phyloP scores from a whole-genome alignment of 2,888 invertebrate genomes.

The Seira ritae region DNA sequence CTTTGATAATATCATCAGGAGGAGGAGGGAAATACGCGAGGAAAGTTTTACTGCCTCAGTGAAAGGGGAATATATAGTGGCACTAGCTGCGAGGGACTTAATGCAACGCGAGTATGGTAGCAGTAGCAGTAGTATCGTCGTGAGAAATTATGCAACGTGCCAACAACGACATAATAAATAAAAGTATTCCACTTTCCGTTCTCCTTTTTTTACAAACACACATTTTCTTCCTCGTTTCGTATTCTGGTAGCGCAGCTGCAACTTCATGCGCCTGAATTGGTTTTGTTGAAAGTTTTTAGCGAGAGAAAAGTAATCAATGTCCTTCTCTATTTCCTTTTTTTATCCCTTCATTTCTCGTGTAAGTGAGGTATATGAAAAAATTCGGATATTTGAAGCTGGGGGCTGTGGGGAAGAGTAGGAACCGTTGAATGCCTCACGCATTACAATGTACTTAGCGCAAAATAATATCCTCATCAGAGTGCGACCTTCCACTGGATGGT shows the following conservation, averaged over 20 bases:
- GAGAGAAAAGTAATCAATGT: neutral
- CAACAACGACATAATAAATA: slow-evolving; percentile 42
- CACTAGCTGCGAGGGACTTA: slow-evolving; percentile 14
- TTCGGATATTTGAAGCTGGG: too few species aligned
- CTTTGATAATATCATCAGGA: slow-evolving; percentile 21
- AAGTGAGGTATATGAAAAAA: too few species aligned
- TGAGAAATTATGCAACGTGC: slow-evolving; percentile 61
- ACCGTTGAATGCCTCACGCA: too few species aligned
- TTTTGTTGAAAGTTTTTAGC: neutral
- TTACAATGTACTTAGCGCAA: too few species aligned
- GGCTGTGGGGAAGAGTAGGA: too few species aligned
- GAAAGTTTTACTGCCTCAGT: slow-evolving; percentile 22
- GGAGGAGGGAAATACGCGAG: slow-evolving; percentile 24
- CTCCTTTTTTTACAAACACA: slow-evolving; percentile 11
- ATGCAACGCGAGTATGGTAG: slow-evolving; percentile 58
- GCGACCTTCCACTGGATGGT: too few species aligned
- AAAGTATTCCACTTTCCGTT: slow-evolving; percentile 51
- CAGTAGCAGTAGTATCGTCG: too few species aligned
- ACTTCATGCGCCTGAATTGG: neutral
- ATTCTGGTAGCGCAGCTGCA: neutral
- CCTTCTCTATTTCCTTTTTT: neutral
- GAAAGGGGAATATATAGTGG: too few species aligned
- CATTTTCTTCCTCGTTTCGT: neutral
- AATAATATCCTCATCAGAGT: too few species aligned
- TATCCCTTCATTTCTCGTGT: too few species aligned